phyloP scores from a whole-genome alignment of 1,140 invertebrate genomes.

The Anadara kagoshimensis region DNA sequence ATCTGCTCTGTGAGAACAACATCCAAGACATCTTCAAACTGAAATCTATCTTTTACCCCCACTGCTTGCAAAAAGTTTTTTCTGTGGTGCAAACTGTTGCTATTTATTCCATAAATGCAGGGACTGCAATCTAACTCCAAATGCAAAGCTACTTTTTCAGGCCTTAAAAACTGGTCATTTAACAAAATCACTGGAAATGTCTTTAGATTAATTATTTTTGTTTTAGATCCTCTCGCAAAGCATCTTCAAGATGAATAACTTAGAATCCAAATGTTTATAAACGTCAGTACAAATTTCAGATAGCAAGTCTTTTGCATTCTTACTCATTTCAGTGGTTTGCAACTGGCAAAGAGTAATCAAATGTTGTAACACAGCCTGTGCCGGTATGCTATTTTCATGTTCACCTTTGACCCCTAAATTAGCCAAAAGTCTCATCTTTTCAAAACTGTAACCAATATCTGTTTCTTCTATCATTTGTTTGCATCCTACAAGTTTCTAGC shows the following conservation, averaged over 20 bases:
- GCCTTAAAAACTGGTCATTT: not conserved
- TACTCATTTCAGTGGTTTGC: not conserved
- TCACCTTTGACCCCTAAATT: no score
- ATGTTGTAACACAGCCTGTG: no score
- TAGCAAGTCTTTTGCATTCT: not conserved
- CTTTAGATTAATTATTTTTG: not conserved
- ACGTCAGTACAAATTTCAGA: not conserved
- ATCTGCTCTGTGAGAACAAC: constrained; percentile 12
- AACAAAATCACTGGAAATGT: not conserved
- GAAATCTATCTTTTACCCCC: constrained; percentile 32
- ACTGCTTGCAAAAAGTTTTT: constrained; percentile 20
- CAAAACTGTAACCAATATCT: no score
- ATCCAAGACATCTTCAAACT: constrained; percentile 8
- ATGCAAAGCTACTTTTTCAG: constrained; percentile 30
- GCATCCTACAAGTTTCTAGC: not conserved
- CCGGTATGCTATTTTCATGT: no score
- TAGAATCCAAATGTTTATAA: not conserved
- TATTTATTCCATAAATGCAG: constrained; percentile 36
- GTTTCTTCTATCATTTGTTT: no score
- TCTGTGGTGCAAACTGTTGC: not conserved
- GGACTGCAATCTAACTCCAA: constrained; percentile 39
- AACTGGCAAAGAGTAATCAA: no score
- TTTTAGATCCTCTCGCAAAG: not conserved
- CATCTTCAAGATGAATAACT: not conserved
- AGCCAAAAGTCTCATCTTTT: no score